phyloP scores from a whole-genome alignment of 2,113 vertebrate genomes.

The Coracopsis vasa region DNA sequence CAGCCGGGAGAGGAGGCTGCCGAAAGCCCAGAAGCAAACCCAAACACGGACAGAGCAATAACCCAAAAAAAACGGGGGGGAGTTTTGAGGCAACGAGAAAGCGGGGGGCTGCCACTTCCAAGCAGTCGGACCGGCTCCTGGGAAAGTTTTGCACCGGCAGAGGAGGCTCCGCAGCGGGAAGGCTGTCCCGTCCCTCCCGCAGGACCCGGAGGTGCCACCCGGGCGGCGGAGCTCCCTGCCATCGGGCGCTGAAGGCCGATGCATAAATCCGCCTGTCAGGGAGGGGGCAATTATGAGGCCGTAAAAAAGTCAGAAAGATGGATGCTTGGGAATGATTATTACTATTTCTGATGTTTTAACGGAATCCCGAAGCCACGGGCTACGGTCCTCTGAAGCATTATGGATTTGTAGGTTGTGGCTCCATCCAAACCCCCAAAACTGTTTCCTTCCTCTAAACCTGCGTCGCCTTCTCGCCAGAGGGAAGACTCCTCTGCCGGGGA shows the following conservation, averaged over 20 bases:
- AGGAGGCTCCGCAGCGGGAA: too few species aligned
- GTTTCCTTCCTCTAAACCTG: not conserved
- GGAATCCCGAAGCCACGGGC: not conserved
- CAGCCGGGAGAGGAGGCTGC: not conserved
- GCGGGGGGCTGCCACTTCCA: not conserved
- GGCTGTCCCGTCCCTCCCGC: too few species aligned
- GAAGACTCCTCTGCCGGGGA: not conserved
- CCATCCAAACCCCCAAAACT: not conserved
- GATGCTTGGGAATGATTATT: not conserved
- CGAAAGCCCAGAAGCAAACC: not conserved
- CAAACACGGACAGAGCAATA: not conserved
- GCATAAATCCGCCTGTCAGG: not conserved
- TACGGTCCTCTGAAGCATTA: fast-evolving
- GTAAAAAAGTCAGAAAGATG: conserved; percentile 36
- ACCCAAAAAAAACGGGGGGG: not conserved
- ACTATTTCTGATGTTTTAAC: not conserved
- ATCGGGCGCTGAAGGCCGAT: not conserved
- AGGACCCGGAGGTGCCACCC: not conserved
- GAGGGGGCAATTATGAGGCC: not conserved
- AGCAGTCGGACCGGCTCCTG: not conserved
- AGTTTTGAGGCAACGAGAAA: fast-evolving
- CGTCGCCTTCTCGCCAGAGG: fast-evolving
- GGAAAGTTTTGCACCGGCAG: not conserved
- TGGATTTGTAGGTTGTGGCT: not conserved
- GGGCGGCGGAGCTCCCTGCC: not conserved